phyloP scores from a whole-genome alignment of 1,140 invertebrate species.

The Psilanteris sp. region DNA sequence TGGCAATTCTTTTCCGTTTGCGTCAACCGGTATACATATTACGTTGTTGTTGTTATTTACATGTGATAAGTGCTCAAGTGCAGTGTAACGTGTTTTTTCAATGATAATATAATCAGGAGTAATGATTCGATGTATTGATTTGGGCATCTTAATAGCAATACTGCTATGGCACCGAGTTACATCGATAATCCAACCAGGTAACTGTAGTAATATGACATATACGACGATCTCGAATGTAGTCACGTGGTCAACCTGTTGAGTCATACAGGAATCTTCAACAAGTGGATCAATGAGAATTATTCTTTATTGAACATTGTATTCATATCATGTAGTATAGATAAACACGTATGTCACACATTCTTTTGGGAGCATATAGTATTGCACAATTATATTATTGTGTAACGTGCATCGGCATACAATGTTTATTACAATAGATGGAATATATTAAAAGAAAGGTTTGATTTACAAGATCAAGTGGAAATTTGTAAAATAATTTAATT shows the following conservation, averaged over 20 bases:
- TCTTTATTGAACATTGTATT: no score
- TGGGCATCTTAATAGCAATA: not conserved
- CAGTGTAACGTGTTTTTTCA: not conserved
- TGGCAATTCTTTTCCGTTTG: slow-evolving; percentile 9
- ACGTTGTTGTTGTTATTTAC: not conserved
- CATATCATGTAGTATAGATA: no score
- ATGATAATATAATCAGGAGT: slow-evolving; percentile 6
- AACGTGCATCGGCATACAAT: no score
- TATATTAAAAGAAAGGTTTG: no score
- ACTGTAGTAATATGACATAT: slow-evolving; percentile 2
- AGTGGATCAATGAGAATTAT: no score
- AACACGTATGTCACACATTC: no score
- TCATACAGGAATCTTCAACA: slow-evolving; percentile 22
- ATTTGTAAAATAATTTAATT: no score
- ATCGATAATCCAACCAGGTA: not conserved
- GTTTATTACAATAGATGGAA: no score
- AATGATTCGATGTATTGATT: slow-evolving; percentile 5
- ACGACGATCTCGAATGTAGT: slow-evolving; percentile 1
- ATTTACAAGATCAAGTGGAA: no score
- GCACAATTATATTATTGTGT: no score
- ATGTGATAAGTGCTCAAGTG: not conserved
- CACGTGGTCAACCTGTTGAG: slow-evolving; percentile 34
- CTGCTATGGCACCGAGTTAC: not conserved
- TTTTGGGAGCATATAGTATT: no score
- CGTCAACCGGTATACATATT: not conserved